Evolutionary conservation across 35 echinoderm and acorn worm species (phyloP).

Genomic region (Ophioderma brevispina): DNA sequence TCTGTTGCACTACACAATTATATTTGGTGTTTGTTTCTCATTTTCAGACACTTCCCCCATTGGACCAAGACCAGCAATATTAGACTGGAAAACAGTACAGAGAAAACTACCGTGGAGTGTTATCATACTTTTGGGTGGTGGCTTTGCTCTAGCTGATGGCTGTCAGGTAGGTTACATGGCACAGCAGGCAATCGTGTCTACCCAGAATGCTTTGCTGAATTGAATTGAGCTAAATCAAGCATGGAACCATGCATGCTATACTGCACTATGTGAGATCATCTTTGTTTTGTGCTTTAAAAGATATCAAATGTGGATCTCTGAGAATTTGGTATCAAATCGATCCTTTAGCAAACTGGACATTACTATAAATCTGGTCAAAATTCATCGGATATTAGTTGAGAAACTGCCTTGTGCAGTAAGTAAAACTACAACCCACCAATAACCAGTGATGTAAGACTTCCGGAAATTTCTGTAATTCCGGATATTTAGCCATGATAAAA

Average conservation of each 20-base stretch:
- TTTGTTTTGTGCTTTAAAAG: neutral
- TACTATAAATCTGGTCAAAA: too few relatives aligned
- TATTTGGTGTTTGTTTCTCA: neutral
- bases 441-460: too few relatives aligned
- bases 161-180: slow-evolving; percentile 65
- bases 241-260: neutral
- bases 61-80: slow-evolving; percentile 50
- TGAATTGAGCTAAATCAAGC: neutral
- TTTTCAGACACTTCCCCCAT: slow-evolving; percentile 29
- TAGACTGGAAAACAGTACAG: slow-evolving; percentile 85
- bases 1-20: neutral
- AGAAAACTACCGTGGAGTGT: slow-evolving; percentile 87
- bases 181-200: neutral
- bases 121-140: slow-evolving; percentile 85
- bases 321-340: too few relatives aligned
- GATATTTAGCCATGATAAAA: too few relatives aligned
- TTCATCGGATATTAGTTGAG: too few relatives aligned
- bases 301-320: too few relatives aligned
- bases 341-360: too few relatives aligned
- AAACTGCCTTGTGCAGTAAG: too few relatives aligned
- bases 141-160: slow-evolving; percentile 94
- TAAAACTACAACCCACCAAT: too few relatives aligned
- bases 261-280: neutral
- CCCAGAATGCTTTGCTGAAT: neutral
- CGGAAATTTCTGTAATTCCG: too few relatives aligned